Base-by-base conservation (phyloP, 2,797 vertebrate species). In the Parauchenoglanis punctatus region DNA sequence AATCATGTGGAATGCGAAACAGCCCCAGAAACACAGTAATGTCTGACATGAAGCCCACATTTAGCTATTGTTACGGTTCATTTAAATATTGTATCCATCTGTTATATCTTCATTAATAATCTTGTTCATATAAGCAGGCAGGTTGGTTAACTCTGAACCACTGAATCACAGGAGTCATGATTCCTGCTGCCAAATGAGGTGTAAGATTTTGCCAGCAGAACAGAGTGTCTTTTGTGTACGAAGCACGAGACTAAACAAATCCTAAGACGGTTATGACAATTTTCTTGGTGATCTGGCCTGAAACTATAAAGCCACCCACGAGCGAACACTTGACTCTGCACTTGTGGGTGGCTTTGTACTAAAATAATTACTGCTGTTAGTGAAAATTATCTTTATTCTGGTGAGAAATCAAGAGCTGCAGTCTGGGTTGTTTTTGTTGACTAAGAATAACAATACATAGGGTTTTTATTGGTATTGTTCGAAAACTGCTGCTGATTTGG, bases 341-440 rank as follows among this genome's bases (percentile, higher is more conserved):
- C 81, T 83, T 68, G 81, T 83, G 44, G 81, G 81, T 0, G 63
- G 44, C 40, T 83, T 83, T 70, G 82, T 83, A 70, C 49, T 56
- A 83, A 83, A 83, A 70, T 83, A 83, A 83, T 83, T 70, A 83
- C 82, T 54, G 82, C 65, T 54, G 82, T 83, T 83, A 70, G 63
- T 54, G 49, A 68, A 83, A 83, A 70, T 70, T 23, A 83, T 83
- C 10, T 70, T 70, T 56, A 13, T 28, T 83, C 28, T 68, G 46
- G 46, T 68, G n/a, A 67, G 61, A 49, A 65, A 49, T 15, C 23
- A 35, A 68, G 18, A 56, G 65, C 7, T 65, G 40, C 13, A 65
- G 61, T 28, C 35, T 81, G 56, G 35, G 35, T 20, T 44, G 35
- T 40, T 35, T 58, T 28, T 23, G n/a, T 13, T 49, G 12, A 67